Evolutionary conservation across 2,113 vertebrate species (phyloP), one percentile per base, ranked within the genome.

Genomic region (Nannobrachium achirus): DNA sequence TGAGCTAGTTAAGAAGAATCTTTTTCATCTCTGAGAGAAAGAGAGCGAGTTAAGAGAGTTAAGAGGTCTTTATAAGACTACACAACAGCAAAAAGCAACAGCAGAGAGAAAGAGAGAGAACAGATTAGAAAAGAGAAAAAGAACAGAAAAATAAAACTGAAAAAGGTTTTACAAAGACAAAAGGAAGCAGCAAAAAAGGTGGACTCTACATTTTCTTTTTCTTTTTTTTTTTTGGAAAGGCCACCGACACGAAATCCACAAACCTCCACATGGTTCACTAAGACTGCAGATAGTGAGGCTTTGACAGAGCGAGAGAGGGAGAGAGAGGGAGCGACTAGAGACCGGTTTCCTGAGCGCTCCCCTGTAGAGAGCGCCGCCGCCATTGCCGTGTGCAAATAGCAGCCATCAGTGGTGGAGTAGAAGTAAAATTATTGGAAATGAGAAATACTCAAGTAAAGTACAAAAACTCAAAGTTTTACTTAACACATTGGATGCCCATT

Each of bases 241-340:
- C 95, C 97, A 99, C 96, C 95, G 19, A 96, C 95, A 97, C 95
- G 94, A 96, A 98, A 95, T 93, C 93, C 96, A 98, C 96, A 92
- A 97, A 96, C 95, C 97, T 95, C 95, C 95, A 98, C 96, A 94
- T 95, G 93, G 88, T 96, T 97, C 96, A 99, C 97, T 96, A 98
- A 94, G 95, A 99, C 96, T 95, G 96, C 94, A 94, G 95, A 95
- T 93, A 93, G 94, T 93, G 89, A 66, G 94, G 25, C 25, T 33
- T 33, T 33, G 25, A 5, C 25, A 44, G 78, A 60, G n/a, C 2
- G 94, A 92, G 93, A 89, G 83, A 20, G 93, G 65, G 61, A 42
- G 19, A 25, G 50, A 49, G n/a, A n/a, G 94, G 94, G 93, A 91
- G 91, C 88, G 25, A 92, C 25, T 33, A n/a, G n/a, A n/a, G n/a